These are phyloP conservation scores for Zoanthus solanderi DNA, from an alignment of 92 coral and sea anemone genomes.

Conservation along the genomic window DNA sequence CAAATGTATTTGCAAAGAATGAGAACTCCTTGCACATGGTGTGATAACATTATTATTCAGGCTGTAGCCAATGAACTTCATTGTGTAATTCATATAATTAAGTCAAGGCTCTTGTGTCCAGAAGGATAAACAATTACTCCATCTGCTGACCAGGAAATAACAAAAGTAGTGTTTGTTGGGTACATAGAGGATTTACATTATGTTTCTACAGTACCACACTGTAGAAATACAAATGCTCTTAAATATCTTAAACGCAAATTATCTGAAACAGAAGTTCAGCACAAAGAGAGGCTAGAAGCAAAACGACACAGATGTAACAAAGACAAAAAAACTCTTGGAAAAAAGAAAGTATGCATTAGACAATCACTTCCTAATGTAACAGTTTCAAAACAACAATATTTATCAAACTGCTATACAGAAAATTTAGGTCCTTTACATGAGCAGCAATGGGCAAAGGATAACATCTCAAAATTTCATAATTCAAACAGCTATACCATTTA, in stretches of 20 bases:
- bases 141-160: constrained; percentile 26
- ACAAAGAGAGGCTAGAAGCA: constrained; percentile 15
- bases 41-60: neutral
- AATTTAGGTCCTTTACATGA: constrained; percentile 42
- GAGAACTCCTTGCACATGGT: constrained; percentile 24
- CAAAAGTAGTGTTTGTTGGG: constrained; percentile 45
- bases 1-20: constrained; percentile 13
- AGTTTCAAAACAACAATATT: constrained; percentile 32
- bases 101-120: constrained; percentile 50
- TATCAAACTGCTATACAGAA: constrained; percentile 33
- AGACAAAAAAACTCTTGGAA: neutral
- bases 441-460: constrained; percentile 51
- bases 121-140: constrained; percentile 49
- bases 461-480: constrained; percentile 44
- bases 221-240: constrained; percentile 8
- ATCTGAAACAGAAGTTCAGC: constrained; percentile 12
- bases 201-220: constrained; percentile 30
- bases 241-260: constrained; percentile 30
- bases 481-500: constrained; percentile 31
- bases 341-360: constrained; percentile 1
- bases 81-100: constrained; percentile 38
- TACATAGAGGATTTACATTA: constrained; percentile 47
- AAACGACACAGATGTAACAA: constrained; percentile 8
- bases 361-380: neutral
- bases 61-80: constrained; percentile 41